These are phyloP conservation scores for Alcedo quadribrachys DNA, from an alignment of 2,797 vertebrate species.

Conservation along the genomic window DNA sequence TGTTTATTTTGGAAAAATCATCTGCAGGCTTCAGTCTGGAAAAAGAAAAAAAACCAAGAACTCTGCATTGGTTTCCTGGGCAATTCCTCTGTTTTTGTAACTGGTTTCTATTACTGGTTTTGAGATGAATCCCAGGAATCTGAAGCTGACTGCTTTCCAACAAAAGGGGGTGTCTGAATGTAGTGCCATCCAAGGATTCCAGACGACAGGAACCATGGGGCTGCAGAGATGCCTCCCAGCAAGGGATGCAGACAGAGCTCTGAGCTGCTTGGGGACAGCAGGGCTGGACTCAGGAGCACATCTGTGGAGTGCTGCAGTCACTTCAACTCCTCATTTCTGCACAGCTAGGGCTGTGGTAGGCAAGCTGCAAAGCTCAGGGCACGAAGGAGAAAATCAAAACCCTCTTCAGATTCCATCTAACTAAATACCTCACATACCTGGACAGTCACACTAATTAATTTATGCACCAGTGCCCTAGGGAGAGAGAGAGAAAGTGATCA, in stretches of 20 bases:
- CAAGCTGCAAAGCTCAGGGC: background rate
- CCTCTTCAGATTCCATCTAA: background rate
- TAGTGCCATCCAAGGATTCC: background rate
- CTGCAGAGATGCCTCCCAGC: background rate
- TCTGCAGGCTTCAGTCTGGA: constrained; percentile 16
- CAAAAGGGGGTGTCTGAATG: background rate
- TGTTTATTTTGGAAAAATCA: constrained; percentile 25
- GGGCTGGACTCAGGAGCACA: background rate
- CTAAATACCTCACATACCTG: background rate
- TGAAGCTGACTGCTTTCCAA: constrained; percentile 10
- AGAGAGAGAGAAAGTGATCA: background rate
- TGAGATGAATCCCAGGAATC: constrained; percentile 65
- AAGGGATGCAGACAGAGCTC: background rate
- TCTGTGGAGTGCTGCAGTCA: accelerated
- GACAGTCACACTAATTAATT: background rate
- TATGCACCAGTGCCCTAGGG: background rate
- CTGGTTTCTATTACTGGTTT: constrained; percentile 63
- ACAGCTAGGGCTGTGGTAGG: background rate
- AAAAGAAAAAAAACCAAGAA: background rate
- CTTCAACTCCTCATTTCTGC: background rate
- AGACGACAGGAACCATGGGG: background rate
- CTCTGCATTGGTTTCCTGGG: constrained; percentile 45
- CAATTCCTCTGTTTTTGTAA: constrained; percentile 63
- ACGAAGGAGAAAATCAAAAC: background rate
- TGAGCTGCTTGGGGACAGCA: background rate